phyloP scores from a whole-genome alignment of 2,888 invertebrate genomes.

The Mechanitis messenoides region DNA sequence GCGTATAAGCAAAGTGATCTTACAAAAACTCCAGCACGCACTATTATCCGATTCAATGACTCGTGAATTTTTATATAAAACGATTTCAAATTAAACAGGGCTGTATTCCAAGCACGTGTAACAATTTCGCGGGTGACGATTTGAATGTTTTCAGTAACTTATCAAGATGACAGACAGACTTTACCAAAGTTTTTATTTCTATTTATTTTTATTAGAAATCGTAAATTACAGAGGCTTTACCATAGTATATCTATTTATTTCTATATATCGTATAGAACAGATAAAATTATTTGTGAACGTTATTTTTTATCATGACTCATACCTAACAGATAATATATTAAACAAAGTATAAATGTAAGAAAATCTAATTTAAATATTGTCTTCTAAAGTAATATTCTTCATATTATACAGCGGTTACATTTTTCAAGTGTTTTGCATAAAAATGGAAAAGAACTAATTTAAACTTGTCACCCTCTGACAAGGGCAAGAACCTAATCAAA shows the following conservation, averaged over 20 bases:
- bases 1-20: constrained; percentile 41
- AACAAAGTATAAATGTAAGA: no score
- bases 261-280: no score
- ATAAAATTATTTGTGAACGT: no score
- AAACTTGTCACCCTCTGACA: constrained; percentile 3
- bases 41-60: constrained; percentile 68
- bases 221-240: no score
- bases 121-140: constrained; percentile 61
- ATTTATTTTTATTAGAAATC: no score
- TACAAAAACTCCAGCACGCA: constrained; percentile 42
- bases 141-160: constrained; percentile 48
- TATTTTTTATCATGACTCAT: no score
- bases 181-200: no score
- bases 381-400: neutral
- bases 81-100: constrained; percentile 40
- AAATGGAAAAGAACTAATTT: constrained; percentile 7
- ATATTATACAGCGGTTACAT: constrained; percentile 4
- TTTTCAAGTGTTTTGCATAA: constrained; percentile 13
- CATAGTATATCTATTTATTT: no score
- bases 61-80: constrained; percentile 69
- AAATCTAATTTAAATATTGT: constrained; percentile 9
- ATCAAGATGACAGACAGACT: constrained; percentile 49
- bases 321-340: no score
- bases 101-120: constrained; percentile 61
- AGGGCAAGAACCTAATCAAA: no score